These are phyloP conservation scores for Glyptemys insculpta DNA, from an alignment of 2,797 vertebrate genomes.

Conservation along the genomic window DNA sequence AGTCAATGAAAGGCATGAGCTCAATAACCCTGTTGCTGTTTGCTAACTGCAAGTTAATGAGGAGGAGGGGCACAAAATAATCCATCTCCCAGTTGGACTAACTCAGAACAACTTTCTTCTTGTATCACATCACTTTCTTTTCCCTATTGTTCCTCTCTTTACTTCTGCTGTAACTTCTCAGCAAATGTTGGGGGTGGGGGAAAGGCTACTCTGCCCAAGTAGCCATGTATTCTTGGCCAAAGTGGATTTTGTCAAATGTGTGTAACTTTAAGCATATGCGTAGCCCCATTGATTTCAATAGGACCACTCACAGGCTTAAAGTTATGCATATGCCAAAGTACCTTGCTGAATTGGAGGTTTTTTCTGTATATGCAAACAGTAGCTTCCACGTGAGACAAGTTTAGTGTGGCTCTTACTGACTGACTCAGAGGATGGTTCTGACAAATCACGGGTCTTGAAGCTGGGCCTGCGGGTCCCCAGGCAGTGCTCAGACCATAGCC, in stretches of 20 bases:
- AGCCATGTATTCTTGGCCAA: background rate
- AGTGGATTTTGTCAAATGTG: background rate
- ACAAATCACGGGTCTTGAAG: background rate
- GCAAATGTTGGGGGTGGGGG: background rate
- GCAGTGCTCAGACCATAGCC: too few species aligned
- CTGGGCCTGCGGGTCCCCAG: background rate
- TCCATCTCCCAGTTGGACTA: background rate
- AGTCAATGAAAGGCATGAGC: conserved; percentile 29
- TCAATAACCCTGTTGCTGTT: conserved; percentile 6
- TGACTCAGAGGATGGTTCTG: background rate
- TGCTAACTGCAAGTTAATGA: conserved; percentile 20
- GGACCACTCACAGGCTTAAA: background rate
- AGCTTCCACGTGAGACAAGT: background rate
- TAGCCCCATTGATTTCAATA: background rate
- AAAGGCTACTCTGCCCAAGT: background rate
- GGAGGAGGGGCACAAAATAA: background rate
- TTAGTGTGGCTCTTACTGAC: background rate
- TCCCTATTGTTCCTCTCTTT: background rate
- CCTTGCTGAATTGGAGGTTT: background rate
- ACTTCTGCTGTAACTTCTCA: background rate
- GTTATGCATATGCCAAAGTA: background rate
- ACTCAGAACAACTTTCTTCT: background rate
- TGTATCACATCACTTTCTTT: background rate
- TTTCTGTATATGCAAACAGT: background rate
- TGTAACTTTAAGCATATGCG: background rate